phyloP scores from a whole-genome alignment of 2,113 vertebrate species.

The Cettia cetti region DNA sequence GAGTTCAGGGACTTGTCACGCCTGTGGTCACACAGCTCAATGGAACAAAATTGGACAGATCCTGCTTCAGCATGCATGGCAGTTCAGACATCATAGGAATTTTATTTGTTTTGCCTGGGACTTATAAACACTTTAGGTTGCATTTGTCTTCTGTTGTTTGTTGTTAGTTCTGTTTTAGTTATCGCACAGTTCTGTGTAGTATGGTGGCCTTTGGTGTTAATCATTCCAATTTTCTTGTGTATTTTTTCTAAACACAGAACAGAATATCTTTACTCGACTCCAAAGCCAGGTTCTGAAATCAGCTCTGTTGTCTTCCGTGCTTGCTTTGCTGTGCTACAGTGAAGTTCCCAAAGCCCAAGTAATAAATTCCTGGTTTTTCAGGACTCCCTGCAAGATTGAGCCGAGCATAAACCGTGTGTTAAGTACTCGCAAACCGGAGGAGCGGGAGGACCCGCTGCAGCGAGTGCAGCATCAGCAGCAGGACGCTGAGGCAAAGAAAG shows the following conservation, averaged over 20 bases:
- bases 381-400: constrained; percentile 96
- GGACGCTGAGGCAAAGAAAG: constrained; percentile 72
- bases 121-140: background rate
- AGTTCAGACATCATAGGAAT: background rate
- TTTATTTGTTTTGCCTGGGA: background rate
- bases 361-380: constrained; percentile 23
- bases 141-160: background rate
- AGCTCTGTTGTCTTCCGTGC: background rate
- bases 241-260: background rate
- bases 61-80: background rate
- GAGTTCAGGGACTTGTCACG: background rate
- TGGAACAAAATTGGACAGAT: background rate
- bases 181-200: background rate
- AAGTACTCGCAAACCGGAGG: constrained; percentile 82
- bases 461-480: constrained; percentile 83
- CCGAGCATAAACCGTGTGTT: constrained; percentile 85
- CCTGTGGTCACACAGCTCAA: background rate
- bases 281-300: background rate
- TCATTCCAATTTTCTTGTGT: background rate
- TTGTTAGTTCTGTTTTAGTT: background rate
- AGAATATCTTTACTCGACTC: background rate
- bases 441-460: constrained; percentile 84
- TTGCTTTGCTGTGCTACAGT: background rate
- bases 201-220: background rate
- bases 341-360: background rate